phyloP scores from a whole-genome alignment of 2,797 vertebrate genomes.

The Sebastiscus albofasciatus region DNA sequence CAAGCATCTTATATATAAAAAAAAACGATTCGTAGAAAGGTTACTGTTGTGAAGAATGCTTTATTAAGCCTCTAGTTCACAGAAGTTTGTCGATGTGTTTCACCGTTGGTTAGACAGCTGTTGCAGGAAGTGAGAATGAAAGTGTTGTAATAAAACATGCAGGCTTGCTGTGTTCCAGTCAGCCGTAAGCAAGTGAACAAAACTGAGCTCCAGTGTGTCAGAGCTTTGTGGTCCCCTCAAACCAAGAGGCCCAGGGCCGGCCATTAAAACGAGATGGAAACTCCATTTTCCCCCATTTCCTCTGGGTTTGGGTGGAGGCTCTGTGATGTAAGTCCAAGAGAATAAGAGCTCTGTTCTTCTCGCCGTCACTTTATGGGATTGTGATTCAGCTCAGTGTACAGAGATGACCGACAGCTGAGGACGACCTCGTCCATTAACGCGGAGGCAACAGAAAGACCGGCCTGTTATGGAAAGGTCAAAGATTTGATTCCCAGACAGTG shows the following conservation, averaged over 20 bases:
- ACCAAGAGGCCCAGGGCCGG: conserved; percentile 64
- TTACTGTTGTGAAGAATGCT: not conserved
- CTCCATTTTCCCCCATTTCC: conserved; percentile 71
- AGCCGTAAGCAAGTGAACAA: conserved; percentile 43
- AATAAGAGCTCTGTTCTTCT: conserved; percentile 74
- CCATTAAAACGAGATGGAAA: conserved; percentile 75
- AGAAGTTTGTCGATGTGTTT: not conserved
- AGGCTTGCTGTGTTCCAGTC: conserved; percentile 27
- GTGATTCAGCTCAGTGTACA: conserved; percentile 54
- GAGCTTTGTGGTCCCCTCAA: conserved; percentile 68
- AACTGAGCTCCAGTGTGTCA: conserved; percentile 61
- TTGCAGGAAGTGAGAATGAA: conserved; percentile 65
- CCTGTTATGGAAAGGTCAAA: conserved; percentile 61
- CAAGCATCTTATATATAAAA: not conserved
- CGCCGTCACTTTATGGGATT: conserved; percentile 57
- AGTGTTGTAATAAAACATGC: conserved; percentile 52
- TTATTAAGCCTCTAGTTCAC: not conserved
- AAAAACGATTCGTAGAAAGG: not conserved
- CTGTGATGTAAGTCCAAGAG: conserved; percentile 74
- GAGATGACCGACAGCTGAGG: conserved; percentile 56
- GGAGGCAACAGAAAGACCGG: conserved; percentile 50
- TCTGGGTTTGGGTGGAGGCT: conserved; percentile 79
- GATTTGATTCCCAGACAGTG: conserved; percentile 60
- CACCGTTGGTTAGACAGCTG: conserved; percentile 9
- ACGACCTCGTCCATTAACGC: conserved; percentile 45